phyloP scores from a whole-genome alignment of 2,888 invertebrate species.

The Hydriomena furcata region DNA sequence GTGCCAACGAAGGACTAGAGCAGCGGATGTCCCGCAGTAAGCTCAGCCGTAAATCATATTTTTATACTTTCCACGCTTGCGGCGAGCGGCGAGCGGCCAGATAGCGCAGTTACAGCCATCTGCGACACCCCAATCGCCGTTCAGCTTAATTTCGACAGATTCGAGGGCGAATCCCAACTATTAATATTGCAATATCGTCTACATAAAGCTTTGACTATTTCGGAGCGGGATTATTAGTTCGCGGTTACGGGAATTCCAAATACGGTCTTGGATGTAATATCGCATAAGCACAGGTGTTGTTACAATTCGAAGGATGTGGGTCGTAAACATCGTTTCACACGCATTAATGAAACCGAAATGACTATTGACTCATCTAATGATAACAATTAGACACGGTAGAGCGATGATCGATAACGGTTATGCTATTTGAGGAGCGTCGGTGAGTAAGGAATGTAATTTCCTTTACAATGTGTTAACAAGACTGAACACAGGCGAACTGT shows the following conservation, averaged over 20 bases:
- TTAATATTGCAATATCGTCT: constrained; percentile 64
- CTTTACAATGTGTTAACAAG: constrained; percentile 83
- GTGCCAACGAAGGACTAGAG: constrained; percentile 57
- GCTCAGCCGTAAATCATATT: constrained; percentile 70
- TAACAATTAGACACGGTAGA: constrained; percentile 71
- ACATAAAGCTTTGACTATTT: constrained; percentile 32
- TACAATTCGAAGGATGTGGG: constrained; percentile 30
- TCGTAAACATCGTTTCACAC: constrained; percentile 33
- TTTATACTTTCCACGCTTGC: constrained; percentile 69
- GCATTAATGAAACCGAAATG: constrained; percentile 41
- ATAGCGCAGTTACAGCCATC: constrained; percentile 74
- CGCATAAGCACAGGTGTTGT: constrained; percentile 31
- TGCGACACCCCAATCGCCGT: constrained; percentile 74
- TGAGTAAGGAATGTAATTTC: constrained; percentile 80
- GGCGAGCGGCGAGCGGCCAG: constrained; percentile 48
- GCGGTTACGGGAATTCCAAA: constrained; percentile 15
- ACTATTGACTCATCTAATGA: constrained; percentile 65
- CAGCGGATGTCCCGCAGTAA: constrained; percentile 61
- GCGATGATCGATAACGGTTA: constrained; percentile 76
- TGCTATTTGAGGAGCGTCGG: constrained; percentile 65
- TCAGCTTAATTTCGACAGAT: constrained; percentile 74
- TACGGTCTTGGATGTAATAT: constrained; percentile 27
- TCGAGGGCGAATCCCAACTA: constrained; percentile 67
- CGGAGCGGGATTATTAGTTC: constrained; percentile 32
- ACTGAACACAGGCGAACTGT: constrained; percentile 62